phyloP scores from a whole-genome alignment of 2,113 vertebrate species.

The Upupa epops region DNA sequence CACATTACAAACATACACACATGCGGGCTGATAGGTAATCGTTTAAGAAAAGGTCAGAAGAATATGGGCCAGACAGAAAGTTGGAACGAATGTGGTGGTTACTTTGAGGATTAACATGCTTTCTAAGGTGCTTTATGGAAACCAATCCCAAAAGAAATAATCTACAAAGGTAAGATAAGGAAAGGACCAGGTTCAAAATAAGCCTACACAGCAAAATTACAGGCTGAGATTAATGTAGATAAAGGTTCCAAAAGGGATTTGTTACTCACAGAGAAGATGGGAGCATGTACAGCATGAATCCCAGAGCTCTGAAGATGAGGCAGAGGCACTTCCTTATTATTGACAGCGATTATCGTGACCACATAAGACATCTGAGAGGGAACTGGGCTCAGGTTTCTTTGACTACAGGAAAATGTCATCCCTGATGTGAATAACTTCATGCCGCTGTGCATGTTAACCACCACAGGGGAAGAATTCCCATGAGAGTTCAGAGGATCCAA shows the following conservation, averaged over 20 bases:
- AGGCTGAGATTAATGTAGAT: not conserved
- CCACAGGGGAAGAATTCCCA: not conserved
- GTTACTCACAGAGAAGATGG: not conserved
- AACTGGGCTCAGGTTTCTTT: not conserved
- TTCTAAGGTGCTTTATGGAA: not conserved
- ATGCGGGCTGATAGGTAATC: too few species aligned
- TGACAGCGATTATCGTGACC: not conserved
- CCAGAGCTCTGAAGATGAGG: not conserved
- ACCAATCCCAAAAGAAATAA: not conserved
- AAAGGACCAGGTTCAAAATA: not conserved
- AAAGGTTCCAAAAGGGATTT: not conserved
- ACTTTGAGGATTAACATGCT: not conserved
- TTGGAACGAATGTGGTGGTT: not conserved
- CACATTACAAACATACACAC: not conserved
- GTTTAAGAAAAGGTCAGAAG: not conserved
- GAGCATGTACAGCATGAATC: accelerated
- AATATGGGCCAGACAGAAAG: conserved; percentile 1
- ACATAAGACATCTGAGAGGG: accelerated
- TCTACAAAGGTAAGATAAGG: not conserved
- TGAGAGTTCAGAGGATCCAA: not conserved
- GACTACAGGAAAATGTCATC: not conserved
- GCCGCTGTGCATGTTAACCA: not conserved
- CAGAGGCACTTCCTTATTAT: not conserved
- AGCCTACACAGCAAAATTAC: not conserved
- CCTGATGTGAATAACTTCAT: not conserved